Percentiles rank a stretch among this genome's conserved stretches.
Evolutionary conservation across 2,888 invertebrate species (phyloP).

Genomic region (Lepidocyrtoides sp.): DNA sequence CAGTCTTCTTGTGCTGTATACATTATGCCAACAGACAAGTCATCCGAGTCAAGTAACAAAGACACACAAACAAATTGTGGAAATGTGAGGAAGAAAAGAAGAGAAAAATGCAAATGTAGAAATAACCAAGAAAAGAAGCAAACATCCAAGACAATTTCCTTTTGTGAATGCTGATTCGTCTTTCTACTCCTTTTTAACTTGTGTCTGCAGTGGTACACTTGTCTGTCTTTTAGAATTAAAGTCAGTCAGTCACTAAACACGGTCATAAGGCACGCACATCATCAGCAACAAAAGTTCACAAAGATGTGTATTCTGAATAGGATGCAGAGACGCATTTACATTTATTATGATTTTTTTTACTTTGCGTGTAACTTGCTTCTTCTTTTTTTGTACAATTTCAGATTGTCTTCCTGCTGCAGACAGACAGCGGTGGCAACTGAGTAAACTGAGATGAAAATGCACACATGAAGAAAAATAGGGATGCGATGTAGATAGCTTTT

Average conservation of each 20-base stretch:
- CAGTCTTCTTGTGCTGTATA: neutral
- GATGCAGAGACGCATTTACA: conserved; percentile 37
- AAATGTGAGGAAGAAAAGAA: neutral
- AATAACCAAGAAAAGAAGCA: neutral
- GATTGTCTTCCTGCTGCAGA: conserved; percentile 10
- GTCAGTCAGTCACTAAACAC: conserved; percentile 72
- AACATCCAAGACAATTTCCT: conserved; percentile 33
- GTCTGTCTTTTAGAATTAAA: conserved; percentile 59
- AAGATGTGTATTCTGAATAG: neutral
- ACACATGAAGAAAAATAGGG: conserved; percentile 9
- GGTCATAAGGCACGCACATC: conserved; percentile 57
- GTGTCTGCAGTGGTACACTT: neutral
- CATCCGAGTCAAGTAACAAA: conserved; percentile 15
- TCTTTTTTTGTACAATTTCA: neutral
- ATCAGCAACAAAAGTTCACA: neutral
- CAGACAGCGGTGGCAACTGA: neutral
- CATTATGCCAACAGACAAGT: too few relatives aligned
- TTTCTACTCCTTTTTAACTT: neutral
- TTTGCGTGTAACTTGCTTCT: conserved; percentile 24
- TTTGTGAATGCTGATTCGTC: conserved; percentile 4
- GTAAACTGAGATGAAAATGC: conserved; percentile 18
- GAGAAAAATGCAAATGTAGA: neutral
- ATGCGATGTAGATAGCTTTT: neutral
- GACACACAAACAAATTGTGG: conserved; percentile 46
- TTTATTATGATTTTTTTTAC: neutral